These are phyloP conservation scores for Eupsittula cactorum DNA, from an alignment of 2,113 vertebrate species.

Conservation along the genomic window DNA sequence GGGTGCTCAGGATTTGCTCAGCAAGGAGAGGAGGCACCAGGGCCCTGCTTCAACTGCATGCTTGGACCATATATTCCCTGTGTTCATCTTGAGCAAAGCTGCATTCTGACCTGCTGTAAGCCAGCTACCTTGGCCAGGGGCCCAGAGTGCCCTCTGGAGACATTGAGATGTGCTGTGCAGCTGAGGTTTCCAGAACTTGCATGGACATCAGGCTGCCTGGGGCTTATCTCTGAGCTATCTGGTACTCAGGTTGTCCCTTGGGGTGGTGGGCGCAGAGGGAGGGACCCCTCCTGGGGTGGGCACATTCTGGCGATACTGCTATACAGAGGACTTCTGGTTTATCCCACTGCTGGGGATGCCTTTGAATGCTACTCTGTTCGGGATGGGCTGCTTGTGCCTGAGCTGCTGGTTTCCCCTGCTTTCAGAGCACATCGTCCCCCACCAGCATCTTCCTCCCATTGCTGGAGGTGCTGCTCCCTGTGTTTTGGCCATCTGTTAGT, in stretches of 20 bases:
- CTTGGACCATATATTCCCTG: background rate
- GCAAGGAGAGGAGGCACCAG: background rate
- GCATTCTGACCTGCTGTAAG: background rate
- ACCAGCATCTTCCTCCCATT: rapidly evolving
- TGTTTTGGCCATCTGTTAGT: background rate
- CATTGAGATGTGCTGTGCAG: background rate
- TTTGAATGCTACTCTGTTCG: rapidly evolving
- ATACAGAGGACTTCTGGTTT: background rate
- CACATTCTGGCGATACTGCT: rapidly evolving
- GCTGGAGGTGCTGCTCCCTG: background rate
- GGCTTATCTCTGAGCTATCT: background rate
- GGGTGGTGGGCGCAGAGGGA: background rate
- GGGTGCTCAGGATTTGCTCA: background rate
- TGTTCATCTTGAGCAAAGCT: rapidly evolving
- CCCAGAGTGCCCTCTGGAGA: background rate
- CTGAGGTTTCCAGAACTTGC: background rate
- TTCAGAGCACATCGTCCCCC: background rate
- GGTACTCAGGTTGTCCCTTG: background rate
- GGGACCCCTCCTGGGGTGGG: background rate
- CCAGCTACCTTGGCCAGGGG: background rate
- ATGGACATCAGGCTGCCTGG: background rate
- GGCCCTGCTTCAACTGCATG: background rate
- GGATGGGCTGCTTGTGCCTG: background rate
- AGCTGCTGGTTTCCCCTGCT: background rate
- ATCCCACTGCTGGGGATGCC: background rate